These are phyloP conservation scores for Drymodes brunneopygia DNA, from an alignment of 2,113 vertebrate genomes.

Conservation along the genomic window DNA sequence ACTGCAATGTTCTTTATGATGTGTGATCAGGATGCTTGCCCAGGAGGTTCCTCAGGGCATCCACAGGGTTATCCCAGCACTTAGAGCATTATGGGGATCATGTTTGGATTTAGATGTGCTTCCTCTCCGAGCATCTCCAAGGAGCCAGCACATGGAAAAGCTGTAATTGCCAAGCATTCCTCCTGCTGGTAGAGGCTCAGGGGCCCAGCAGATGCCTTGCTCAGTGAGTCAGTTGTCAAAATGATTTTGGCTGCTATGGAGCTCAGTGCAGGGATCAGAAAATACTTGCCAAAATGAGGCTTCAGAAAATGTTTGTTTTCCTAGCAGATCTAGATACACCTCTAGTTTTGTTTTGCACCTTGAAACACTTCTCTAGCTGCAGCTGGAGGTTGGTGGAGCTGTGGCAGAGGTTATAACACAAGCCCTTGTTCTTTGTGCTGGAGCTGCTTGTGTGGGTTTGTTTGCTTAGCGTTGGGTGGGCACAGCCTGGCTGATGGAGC, in stretches of 20 bases:
- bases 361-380: neutral
- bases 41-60: neutral
- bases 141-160: neutral
- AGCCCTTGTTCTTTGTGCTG: neutral
- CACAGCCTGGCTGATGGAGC: neutral
- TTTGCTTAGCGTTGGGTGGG: neutral
- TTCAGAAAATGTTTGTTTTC: neutral
- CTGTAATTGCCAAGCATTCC: neutral
- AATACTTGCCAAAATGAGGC: neutral
- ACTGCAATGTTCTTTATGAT: neutral
- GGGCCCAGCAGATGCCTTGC: neutral
- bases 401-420: neutral
- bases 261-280: neutral
- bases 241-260: neutral
- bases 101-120: neutral
- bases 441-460: neutral
- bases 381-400: neutral
- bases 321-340: neutral
- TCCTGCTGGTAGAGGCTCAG: neutral
- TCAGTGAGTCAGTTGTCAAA: slow-evolving; percentile 12
- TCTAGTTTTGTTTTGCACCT: neutral
- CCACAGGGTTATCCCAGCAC: neutral
- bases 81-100: neutral
- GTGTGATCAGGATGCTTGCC: neutral
- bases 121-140: neutral